Evolutionary conservation across 2,113 vertebrate species (phyloP), one percentile per base, ranked within the genome.

Genomic region (Cervus canadensis): DNA sequence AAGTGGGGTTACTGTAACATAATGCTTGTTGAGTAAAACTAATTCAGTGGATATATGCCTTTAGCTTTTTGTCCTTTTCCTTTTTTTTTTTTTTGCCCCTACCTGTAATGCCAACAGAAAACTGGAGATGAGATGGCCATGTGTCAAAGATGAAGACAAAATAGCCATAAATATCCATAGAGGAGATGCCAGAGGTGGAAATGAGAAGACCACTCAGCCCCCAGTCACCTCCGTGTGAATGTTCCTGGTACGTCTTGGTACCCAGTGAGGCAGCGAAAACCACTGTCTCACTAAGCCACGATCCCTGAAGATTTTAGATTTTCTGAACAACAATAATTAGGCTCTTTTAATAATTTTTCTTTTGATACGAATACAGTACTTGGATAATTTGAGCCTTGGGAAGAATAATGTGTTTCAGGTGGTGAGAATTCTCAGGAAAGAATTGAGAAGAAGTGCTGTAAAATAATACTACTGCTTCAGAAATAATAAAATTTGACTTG

Each of bases 401-500:
- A 43, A 81, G 45, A 17, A 43, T 40, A 28, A 62, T n/a, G 62
- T 90, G 15, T 62, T 86, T 88, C 23, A 87, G 15, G 28, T 56
- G 3, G 23, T 50, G 3, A 93, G 21, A 89, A 81, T 56, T 50
- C 8, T 76, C 33, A 21, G 33, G 19, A 45, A 76, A 33, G 14
- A 95, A 76, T 2, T 81, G 5, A 25, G 74, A 56, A 78, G 23
- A 85, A 26, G 28, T 26, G 5, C 30, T 40, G n/a, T 59, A 71
- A 54, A 79, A 67, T 88, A 62, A 90, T 4, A 43, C 7, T 36
- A n/a, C 1, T 62, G 16, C 4, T n/a, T 45, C 3, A 8, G 9
- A 86, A 86, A 87, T 43, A 74, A 82, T 21, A 87, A 93, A 67
- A 89, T 87, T n/a, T 89, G 59, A 26, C 62, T 83, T 88, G 14